Evolutionary conservation across 2,888 invertebrate genomes (phyloP), one percentile per base, ranked within the genome.

Genomic region (Tribolium freemani): DNA sequence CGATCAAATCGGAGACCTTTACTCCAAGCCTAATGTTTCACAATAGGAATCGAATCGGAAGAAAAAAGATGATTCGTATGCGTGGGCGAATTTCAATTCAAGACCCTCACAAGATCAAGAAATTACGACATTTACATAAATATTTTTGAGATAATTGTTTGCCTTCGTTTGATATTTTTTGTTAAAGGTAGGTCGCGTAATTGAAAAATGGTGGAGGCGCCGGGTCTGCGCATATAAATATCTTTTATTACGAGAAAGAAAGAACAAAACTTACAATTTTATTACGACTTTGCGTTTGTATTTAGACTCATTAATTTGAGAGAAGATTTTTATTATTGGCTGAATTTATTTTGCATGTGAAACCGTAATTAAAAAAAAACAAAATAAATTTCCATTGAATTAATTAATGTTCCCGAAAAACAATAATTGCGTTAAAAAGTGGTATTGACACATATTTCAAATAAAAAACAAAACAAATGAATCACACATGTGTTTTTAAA

Each of bases 21-120:
- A 44, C 31, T 56, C 31, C 11, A 31, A 57, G 13, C 20, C 57
- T 57, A 44, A 44, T 57, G 57, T 57, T 44, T 57, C 44, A 44
- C 57, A 13, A 57, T 57, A 16, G 30, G 26, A 54, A 26, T 53
- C 16, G 30, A 53, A 53, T 3, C 21, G n/a, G 21, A 51, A 9
- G 9, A 21, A 54, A 13, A 50, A 5, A 26, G 3, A 26, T 3
- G 26, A 38, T n/a, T 38, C 38, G 38, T n/a, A 38, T 38, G 26
- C 26, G 26, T 26, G 26, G 26, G 5, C n/a, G 38, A 38, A 38
- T 5, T 38, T 38, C n/a, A n/a, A 38, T 9, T 38, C 26, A 26
- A 26, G 3, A 16, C 16, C 16, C 9, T 31, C 9, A 9, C 31
- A 1, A 8, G 0, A 9, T 38, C n/a, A 9, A 8, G 2, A 38